A percentile compares a stretch with the other conserved stretches of the same genome.
These are phyloP conservation scores for Chaenocephalus aceratus DNA, from an alignment of 2,113 vertebrate genomes.

Conservation along the genomic window DNA sequence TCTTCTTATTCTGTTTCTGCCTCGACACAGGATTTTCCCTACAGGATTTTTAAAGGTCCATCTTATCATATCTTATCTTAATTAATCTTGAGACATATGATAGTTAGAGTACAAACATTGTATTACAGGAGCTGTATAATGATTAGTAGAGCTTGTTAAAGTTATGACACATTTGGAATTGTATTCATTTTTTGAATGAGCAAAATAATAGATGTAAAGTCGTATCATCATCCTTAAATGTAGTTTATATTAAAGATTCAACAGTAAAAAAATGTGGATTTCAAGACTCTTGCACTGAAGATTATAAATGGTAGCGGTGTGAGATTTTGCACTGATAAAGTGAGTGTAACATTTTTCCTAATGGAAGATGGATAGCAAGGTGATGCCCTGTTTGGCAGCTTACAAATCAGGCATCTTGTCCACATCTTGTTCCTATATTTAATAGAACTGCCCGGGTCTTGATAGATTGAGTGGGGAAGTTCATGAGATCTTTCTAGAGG, in stretches of 20 bases:
- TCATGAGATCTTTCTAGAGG: too few relatives aligned
- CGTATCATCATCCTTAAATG: neutral
- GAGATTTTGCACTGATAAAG: constrained; percentile 10
- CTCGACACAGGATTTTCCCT: too few relatives aligned
- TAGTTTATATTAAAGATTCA: neutral
- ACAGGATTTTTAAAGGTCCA: too few relatives aligned
- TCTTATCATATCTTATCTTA: too few relatives aligned
- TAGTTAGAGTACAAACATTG: neutral
- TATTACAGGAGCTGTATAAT: neutral
- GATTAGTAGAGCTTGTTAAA: neutral
- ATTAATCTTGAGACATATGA: too few relatives aligned
- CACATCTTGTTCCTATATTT: too few relatives aligned
- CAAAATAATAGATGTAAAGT: neutral
- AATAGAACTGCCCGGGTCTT: too few relatives aligned
- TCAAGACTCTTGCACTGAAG: neutral
- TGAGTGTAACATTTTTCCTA: constrained; percentile 24
- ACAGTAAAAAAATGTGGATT: neutral
- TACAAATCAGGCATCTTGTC: constrained; percentile 45
- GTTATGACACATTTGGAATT: neutral
- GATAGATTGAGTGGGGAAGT: too few relatives aligned
- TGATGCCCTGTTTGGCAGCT: constrained; percentile 21
- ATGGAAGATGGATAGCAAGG: constrained; percentile 3
- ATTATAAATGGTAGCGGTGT: neutral
- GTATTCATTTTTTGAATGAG: neutral
- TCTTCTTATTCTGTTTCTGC: too few relatives aligned